Percentiles rank a stretch among this genome's conserved stretches.
Conservation (phyloP, 2,888 invertebrate species). For the Aleiodes leptofemur region DNA sequence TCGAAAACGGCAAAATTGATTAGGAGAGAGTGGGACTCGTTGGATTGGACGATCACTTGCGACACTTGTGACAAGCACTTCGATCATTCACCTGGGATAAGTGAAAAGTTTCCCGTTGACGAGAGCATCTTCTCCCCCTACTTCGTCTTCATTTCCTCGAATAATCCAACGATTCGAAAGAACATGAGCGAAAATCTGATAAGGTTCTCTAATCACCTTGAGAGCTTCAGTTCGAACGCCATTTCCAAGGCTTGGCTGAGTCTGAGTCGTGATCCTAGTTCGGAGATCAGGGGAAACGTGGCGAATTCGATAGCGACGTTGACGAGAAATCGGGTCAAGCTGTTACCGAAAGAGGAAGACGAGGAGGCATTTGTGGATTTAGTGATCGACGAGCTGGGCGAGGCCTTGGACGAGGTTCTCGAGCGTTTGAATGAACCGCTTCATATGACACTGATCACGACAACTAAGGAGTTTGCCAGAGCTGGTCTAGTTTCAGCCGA, state of each 20-base stretch:
- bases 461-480: slow-evolving; percentile 77
- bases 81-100: slow-evolving; percentile 28
- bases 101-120: slow-evolving; percentile 38
- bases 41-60: slow-evolving; percentile 49
- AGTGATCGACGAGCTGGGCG: slow-evolving; percentile 72
- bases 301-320: slow-evolving; percentile 67
- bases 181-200: slow-evolving; percentile 71
- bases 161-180: slow-evolving; percentile 66
- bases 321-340: slow-evolving; percentile 64
- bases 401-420: slow-evolving; percentile 68
- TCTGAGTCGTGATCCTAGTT: slow-evolving; percentile 69
- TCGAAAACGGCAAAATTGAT: slow-evolving; percentile 62
- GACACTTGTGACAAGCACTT: slow-evolving; percentile 45
- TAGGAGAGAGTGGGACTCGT: slow-evolving; percentile 50
- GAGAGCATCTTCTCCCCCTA: slow-evolving; percentile 65
- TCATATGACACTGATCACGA: slow-evolving; percentile 78
- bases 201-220: slow-evolving; percentile 74
- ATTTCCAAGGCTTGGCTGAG: slow-evolving; percentile 73
- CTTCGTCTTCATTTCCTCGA: slow-evolving; percentile 62
- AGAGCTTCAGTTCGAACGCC: slow-evolving; percentile 71
- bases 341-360: slow-evolving; percentile 56
- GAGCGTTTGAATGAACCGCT: slow-evolving; percentile 77
- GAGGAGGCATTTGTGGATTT: slow-evolving; percentile 73
- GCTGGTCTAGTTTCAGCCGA: slow-evolving; percentile 65
- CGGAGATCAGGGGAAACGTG: slow-evolving; percentile 70